Base-by-base conservation (phyloP, 2,888 invertebrate species). In the Ormyrus nitidulus region DNA sequence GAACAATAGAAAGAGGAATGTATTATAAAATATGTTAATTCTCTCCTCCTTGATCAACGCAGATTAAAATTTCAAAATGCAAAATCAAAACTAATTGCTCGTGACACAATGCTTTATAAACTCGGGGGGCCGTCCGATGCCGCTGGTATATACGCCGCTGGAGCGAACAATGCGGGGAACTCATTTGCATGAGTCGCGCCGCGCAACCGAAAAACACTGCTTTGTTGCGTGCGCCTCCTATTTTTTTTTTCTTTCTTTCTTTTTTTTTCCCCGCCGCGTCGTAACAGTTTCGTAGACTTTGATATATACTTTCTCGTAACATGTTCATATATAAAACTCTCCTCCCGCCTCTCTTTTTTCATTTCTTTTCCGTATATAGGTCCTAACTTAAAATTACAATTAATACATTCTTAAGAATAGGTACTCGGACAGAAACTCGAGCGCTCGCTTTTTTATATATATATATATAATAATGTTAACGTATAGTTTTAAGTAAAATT, bases 1-100 rank as follows among this genome's bases (percentile, higher is more conserved):
- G 81, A 81, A 81, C 81, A 76, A 81, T 81, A 79, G 54, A 81
- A 79, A 81, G 76, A 81, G 81, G 81, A 81, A 79, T 81, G 76
- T 59, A 53, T 81, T 79, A 79, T 72, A 79, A 81, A 79, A 81
- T 81, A 76, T 79, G 75, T 73, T 77, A 68, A 81, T 66, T 76
- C 62, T 79, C 79, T 56, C 62, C 11, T 48, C 6, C 34, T 58
- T 13, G 46, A 65, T 44, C 61, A 68, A 11, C 62, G 68, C 71
- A n/a, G 70, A 70, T 75, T 70, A 75, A 75, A 79, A 71, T 79
- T 69, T 54, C 48, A 34, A 34, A 73, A 74, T 58, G 71, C 46
- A 56, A 74, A 78, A 65, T 68, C 70, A 59, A 78, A 34, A 72
- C 13, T 44, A 61, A 76, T 76, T 76, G 53, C 46, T 54, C 64